Percentiles rank a stretch among this genome's conserved stretches.
Evolutionary conservation across 2,888 invertebrate genomes (phyloP).

Genomic region (Metopia argyrocephala): DNA sequence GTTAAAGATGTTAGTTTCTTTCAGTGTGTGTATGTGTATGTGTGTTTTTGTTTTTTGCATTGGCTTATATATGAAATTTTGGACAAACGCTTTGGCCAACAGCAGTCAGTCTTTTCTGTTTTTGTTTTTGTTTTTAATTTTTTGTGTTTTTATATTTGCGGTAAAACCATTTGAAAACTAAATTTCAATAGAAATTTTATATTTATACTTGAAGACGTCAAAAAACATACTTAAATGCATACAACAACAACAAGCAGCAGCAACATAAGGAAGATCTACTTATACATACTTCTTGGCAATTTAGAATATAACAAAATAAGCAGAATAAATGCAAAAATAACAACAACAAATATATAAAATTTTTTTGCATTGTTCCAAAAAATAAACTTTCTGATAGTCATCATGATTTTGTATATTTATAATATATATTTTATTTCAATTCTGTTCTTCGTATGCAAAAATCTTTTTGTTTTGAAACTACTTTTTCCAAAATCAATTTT

Average conservation of each 20-base stretch:
- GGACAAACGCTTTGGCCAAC: constrained; percentile 37
- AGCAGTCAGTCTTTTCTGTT: background rate
- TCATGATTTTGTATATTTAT: constrained; percentile 69
- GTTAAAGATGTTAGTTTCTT: constrained; percentile 47
- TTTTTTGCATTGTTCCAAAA: constrained; percentile 56
- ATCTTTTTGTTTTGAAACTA: constrained; percentile 46
- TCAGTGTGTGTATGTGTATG: background rate
- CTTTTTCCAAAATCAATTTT: constrained; percentile 12
- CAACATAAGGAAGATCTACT: background rate
- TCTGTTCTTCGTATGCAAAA: constrained; percentile 66
- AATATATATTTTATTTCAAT: constrained; percentile 49
- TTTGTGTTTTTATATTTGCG: constrained; percentile 35
- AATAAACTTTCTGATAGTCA: constrained; percentile 69
- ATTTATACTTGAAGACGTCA: constrained; percentile 68
- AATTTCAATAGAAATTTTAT: constrained; percentile 75
- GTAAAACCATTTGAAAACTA: constrained; percentile 67
- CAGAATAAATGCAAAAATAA: background rate
- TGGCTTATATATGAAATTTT: constrained; percentile 53
- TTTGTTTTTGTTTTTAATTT: constrained; percentile 1
- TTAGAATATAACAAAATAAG: too few species aligned
- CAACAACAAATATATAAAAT: constrained; percentile 34
- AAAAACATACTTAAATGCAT: background rate
- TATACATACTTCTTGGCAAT: background rate
- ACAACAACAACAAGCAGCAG: background rate
- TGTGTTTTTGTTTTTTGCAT: constrained; percentile 31